phyloP scores from a whole-genome alignment of 1,140 invertebrate species.

The Listronotus bonariensis region DNA sequence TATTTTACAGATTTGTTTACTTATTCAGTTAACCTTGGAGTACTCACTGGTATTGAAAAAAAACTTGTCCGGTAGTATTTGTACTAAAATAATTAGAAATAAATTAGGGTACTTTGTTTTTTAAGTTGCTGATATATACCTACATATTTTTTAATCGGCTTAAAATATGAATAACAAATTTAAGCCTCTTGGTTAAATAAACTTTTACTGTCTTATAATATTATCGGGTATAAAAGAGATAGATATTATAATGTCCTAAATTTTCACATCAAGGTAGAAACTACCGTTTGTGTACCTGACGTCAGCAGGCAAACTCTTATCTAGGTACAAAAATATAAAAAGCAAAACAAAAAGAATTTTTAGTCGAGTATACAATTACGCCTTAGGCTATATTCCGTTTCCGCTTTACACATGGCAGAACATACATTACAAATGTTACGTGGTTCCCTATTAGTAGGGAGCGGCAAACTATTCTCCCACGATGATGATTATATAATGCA shows the following conservation, averaged over 20 bases:
- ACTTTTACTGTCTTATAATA: background rate
- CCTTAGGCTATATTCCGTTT: constrained; percentile 51
- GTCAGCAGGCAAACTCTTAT: constrained; percentile 37
- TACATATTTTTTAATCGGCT: constrained; percentile 7
- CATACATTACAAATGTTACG: constrained; percentile 52
- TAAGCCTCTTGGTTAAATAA: background rate
- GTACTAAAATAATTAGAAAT: constrained; percentile 15
- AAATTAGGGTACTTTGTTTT: constrained; percentile 8
- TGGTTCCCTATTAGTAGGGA: constrained; percentile 25
- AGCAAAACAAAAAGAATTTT: constrained; percentile 42
- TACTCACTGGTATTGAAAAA: no score
- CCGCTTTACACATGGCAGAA: constrained; percentile 54
- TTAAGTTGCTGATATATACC: no score
- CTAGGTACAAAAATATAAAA: constrained; percentile 42
- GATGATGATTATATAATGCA: constrained; percentile 29
- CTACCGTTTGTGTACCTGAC: constrained; percentile 23
- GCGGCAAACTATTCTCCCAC: constrained; percentile 41
- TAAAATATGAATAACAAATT: constrained; percentile 9
- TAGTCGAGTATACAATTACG: constrained; percentile 36
- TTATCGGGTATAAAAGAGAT: background rate
- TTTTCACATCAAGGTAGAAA: constrained; percentile 35
- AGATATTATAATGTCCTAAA: constrained; percentile 24
- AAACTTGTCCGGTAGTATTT: background rate
- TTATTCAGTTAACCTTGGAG: no score
- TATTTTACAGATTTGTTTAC: no score